Evolutionary conservation across 1,140 invertebrate species (phyloP).

Genomic region (Planococcus citri): DNA sequence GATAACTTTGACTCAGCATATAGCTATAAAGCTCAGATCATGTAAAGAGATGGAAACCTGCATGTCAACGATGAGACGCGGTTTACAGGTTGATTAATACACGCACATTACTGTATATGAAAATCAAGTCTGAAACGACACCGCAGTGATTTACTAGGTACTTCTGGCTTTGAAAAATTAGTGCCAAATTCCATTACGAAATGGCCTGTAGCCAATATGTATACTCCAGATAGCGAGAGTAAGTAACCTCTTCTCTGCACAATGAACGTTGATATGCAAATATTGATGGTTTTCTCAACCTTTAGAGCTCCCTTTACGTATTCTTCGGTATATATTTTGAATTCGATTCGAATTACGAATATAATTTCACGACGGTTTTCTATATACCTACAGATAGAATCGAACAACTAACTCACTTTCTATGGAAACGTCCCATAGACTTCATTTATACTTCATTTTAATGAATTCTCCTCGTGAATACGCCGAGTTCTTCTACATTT

Average conservation of each 20-base stretch:
- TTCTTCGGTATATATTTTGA: no score
- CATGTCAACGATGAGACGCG: no score
- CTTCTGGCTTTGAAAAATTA: neutral
- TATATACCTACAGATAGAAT: no score
- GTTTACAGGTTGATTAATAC: no score
- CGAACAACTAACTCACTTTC: neutral
- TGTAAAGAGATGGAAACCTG: no score
- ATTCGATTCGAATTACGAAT: no score
- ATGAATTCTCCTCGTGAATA: conserved; percentile 2
- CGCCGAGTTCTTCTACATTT: neutral
- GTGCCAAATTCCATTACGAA: conserved; percentile 2
- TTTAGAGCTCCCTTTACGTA: no score
- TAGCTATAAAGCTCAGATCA: no score
- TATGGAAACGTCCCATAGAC: conserved; percentile 15
- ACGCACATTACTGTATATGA: no score
- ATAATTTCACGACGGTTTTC: no score
- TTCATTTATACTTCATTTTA: conserved; percentile 19
- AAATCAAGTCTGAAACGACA: neutral
- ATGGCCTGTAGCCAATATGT: neutral
- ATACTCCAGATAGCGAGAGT: neutral
- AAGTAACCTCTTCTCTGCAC: neutral
- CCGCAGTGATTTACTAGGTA: neutral
- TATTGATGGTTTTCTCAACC: no score
- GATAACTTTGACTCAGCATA: no score
- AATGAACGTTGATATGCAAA: neutral